Base-by-base conservation (phyloP, 2,113 vertebrate species). In the Clupea harengus region DNA sequence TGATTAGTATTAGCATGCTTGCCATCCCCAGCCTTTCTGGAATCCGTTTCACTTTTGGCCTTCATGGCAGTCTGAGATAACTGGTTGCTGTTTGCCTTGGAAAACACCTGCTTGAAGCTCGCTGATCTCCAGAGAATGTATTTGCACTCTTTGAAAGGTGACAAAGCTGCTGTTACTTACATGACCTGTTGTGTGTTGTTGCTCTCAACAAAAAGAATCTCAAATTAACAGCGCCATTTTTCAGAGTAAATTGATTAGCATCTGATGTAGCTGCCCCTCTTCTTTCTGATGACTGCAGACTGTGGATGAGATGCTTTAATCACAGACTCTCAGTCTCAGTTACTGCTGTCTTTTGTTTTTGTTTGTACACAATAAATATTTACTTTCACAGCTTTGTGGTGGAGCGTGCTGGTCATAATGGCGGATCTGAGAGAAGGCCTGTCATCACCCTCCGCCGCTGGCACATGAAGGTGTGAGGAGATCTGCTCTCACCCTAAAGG, bases 21-120 rank as follows among this genome's bases (percentile, higher is more conserved):
- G 13, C 81, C 81, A 50, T 83, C 85, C 85, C 4, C 45, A 64
- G 60, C 60, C 60, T 72, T 72, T 10, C 32, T 72, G 64, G 3
- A 9, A 72, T 72, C 9, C 64, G 3, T 32, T 13, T 28, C 64
- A 13, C 64, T 72, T 9, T 28, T 72, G n/a, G 10, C 82, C 80
- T 60, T 45, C 75, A 47, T 18, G 13, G 13, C 32, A 39, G 39
- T 81, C 81, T 52, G 32, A 86, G 45, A 82, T 46, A 72, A 46
- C 93, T 96, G 94, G 95, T 94, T 94, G 91, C 94, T 45, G 20
- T 94, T 95, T 94, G 95, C 64, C 82, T 82, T 86, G 75, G 45
- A 50, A 84, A 54, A 54, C 17, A 15, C 13, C 52, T 54, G 52
- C 52, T 54, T 18, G 52, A 54, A 54, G 11, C 52, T 54, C 17